Evolutionary conservation across 2,888 invertebrate genomes (phyloP), one percentile per base, ranked within the genome.

Genomic region (Drosophila hawaiiensis): DNA sequence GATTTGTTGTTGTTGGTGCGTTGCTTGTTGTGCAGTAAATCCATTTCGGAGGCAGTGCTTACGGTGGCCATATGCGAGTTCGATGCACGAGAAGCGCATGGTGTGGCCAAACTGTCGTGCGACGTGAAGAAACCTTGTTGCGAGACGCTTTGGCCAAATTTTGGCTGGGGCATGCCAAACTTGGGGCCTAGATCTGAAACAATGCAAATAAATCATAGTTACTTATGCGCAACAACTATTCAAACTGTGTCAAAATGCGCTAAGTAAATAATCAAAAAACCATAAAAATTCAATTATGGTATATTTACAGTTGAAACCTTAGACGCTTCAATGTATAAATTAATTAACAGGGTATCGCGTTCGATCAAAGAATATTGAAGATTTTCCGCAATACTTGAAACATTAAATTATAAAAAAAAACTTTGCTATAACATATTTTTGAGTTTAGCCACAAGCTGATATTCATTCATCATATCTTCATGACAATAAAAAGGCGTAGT

Each of bases 111-210:
- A 90, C 97, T 97, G 92, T 97, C 96, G 88, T 96, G 95, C 86
- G 96, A 96, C 88, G 95, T 95, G 92, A 96, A 95, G 94, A 95
- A 96, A 92, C 95, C 95, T 94, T 95, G 95, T 91, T 94, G 94
- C 84, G 94, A 93, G 78, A 93, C 92, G 86, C 93, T 93, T 83
- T 94, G 93, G 74, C 93, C 93, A 84, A 94, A 93, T 91, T 93
- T 93, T 90, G 93, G 94, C 94, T 94, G 94, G 92, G 94, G 94
- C 94, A 96, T 95, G 91, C 96, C 96, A 94, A 97, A 95, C 94
- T 97, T 96, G 94, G 96, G 96, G 93, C 96, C 96, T 94, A 97
- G 94, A 94, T 96, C 96, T 96, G 94, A 65, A 76, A 92, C 92
- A 41, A 74, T 1, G 59, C 76, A 68, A 59, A 43, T 7, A 60